Percentiles rank a stretch among this genome's conserved stretches.
phyloP scores from a whole-genome alignment of 2,113 vertebrate species.

The Arizona elegans region DNA sequence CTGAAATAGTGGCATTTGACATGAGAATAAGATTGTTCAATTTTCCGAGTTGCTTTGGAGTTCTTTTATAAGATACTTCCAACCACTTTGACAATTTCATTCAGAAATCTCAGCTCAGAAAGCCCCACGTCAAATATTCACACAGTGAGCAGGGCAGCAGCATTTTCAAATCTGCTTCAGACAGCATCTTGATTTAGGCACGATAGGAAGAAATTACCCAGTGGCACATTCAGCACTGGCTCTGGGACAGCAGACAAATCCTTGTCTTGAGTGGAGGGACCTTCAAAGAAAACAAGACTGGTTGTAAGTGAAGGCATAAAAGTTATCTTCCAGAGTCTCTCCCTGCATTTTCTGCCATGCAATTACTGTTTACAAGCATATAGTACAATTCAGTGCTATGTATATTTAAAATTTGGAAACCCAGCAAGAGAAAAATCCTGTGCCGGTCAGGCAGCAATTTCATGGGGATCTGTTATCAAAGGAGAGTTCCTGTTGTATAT shows the following conservation, averaged over 20 bases:
- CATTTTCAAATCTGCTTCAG: neutral
- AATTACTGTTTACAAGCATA: neutral
- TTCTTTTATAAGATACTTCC: neutral
- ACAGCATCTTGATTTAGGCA: neutral
- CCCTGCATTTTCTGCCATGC: neutral
- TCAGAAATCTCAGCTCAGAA: neutral
- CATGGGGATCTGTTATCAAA: neutral
- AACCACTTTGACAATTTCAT: neutral
- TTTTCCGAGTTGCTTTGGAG: neutral
- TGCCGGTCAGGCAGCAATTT: neutral
- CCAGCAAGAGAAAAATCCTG: neutral
- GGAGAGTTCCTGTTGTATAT: neutral
- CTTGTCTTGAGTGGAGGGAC: neutral
- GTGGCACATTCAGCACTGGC: neutral
- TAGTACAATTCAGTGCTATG: neutral
- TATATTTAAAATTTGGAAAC: neutral
- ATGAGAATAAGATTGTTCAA: neutral
- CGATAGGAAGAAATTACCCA: neutral
- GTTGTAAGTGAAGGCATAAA: neutral
- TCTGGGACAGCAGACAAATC: neutral
- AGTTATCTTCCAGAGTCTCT: neutral
- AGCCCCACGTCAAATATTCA: neutral
- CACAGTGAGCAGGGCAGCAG: neutral
- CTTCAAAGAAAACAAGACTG: neutral
- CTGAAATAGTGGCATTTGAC: no score